Evolutionary conservation across 2,113 vertebrate species (phyloP), one percentile per base, ranked within the genome.

Genomic region (Ardeotis arabs): DNA sequence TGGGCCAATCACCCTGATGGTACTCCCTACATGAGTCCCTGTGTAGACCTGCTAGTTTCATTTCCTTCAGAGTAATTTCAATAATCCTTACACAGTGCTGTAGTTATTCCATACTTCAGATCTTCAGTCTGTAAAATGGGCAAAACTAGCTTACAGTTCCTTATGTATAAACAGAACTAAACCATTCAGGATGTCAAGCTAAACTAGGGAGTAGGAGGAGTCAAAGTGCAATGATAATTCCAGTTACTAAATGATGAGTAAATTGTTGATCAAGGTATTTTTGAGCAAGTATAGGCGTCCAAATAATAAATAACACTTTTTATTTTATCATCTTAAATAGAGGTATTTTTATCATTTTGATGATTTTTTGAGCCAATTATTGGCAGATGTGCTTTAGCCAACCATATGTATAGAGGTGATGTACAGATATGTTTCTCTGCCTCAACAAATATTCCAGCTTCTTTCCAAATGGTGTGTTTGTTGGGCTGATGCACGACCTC

Each of bases 391-490:
- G 89, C 75, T 96, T 93, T 95, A 95, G 33, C 60, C 67, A 95
- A 52, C 87, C 95, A 94, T 90, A 82, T 95, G 79, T 79, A 83
- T 58, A 27, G 53, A 93, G 84, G 64, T 74, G 78, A 89, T 89
- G 15, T 55, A 84, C 77, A 82, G 75, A 82, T 92, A 67, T 90
- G 78, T 67, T 91, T 90, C 80, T 80, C 69, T 89, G 84, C 74
- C 55, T 70, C 64, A 86, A 62, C 64, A 93, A 89, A 73, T 91
- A 87, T 95, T 94, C 85, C 81, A 88, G 72, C 94, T 96, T 90
- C 89, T 76, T 97, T 97, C 91, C 87, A 96, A 91, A 77, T 94
- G 68, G 78, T 80, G 50, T 93, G 62, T 97, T 97, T 95, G 88
- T 95, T 97, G 97, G 90, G 96, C 91, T 96, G 84, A 90, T 88